phyloP scores from a whole-genome alignment of 2,113 vertebrate genomes.

The Artemisiospiza belli region DNA sequence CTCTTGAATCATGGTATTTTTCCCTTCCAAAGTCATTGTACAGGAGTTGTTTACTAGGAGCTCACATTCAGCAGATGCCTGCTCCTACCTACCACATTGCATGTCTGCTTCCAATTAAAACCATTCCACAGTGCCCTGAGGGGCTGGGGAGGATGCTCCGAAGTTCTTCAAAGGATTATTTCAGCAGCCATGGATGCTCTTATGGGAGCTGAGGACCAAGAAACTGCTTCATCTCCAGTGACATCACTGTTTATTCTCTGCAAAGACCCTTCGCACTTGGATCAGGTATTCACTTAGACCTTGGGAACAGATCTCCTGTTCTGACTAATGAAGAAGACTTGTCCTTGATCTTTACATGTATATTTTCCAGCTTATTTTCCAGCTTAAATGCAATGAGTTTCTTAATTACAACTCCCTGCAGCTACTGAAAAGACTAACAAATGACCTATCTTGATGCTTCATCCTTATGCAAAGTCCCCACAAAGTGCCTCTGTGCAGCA shows the following conservation, averaged over 20 bases:
- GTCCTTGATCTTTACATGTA: not conserved
- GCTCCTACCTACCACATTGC: constrained; percentile 33
- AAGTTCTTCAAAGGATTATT: constrained; percentile 21
- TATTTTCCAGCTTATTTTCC: not conserved
- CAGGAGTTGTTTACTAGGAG: constrained; percentile 4
- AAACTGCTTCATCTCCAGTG: not conserved
- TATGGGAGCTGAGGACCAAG: not conserved
- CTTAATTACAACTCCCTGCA: not conserved
- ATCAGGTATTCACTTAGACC: not conserved
- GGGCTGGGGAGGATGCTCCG: not conserved
- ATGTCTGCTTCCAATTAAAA: constrained; percentile 58
- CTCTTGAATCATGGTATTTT: not conserved
- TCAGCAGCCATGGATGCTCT: not conserved
- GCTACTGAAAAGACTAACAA: not conserved
- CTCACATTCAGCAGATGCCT: not conserved
- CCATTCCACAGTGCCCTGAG: not conserved
- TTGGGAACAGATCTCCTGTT: not conserved
- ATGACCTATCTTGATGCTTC: not conserved
- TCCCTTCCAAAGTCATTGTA: not conserved
- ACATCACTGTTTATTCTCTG: not conserved
- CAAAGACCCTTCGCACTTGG: not conserved
- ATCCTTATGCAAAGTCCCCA: not conserved
- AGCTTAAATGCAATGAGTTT: not conserved
- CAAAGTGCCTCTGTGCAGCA: not conserved
- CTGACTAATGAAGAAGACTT: not conserved